Evolutionary conservation across 2,888 invertebrate genomes (phyloP), one percentile per base, ranked within the genome.

Genomic region (Leptopilina syphax): DNA sequence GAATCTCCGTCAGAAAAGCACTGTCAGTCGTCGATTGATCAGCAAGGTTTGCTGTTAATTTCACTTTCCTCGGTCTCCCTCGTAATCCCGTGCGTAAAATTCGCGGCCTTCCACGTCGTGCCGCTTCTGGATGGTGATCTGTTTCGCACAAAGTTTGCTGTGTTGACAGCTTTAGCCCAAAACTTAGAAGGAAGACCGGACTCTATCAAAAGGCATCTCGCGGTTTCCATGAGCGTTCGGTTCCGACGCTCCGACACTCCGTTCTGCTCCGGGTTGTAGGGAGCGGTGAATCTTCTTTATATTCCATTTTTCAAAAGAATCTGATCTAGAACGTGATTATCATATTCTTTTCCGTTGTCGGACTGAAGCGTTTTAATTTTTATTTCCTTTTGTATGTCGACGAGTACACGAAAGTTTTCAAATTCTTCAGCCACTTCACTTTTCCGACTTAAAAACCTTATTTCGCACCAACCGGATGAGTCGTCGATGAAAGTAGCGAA

Each of bases 401-500:
- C 79, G 34, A 77, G 54, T 8, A 50, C 76, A 57, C 82, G 80
- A 67, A 76, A 85, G 3, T 79, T 81, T 24, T 83, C 79, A 47
- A 86, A 85, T 70, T 77, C 78, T 44, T 82, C 60, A 34, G 85
- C 68, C n/a, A 79, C 83, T 18, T 85, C 84, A 24, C 60, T 67
- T 44, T 10, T 77, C 18, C 44, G 76, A 63, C n/a, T 18, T 9
- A 24, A 63, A 27, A 57, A 60, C 4, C 13, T 79, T 9, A 86
- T 85, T 27, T 84, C 82, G 44, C 84, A 83, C 84, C 85, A 86
- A n/a, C 86, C 76, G 4, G 83, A 79, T 68, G 65, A 73, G 60
- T 88, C 87, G 76, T 88, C 86, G 8, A 87, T 86, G 57, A 88
- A 87, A 1, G 85, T 85, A 6, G 84, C 76, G 34, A 87, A 84